Base-by-base conservation (phyloP, 2,888 invertebrate genomes). In the Heliothis peltigera region DNA sequence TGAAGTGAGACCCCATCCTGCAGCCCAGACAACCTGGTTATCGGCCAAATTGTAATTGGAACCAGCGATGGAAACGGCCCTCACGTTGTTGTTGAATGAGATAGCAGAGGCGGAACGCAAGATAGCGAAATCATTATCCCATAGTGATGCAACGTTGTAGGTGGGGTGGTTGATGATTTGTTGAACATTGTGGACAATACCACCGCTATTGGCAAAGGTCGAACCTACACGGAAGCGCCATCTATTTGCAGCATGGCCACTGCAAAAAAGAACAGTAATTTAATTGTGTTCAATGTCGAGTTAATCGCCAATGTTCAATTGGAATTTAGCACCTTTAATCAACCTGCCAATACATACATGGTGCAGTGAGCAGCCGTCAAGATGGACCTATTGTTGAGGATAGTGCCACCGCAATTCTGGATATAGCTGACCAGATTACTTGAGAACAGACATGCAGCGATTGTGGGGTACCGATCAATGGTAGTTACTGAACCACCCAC, bases 141-240 rank as follows among this genome's bases (percentile, higher is more conserved):
- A 63, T 1, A 68, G 81, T 0, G 42, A 2, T 2, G 60, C 35
- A 2, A 15, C 15, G 68, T 90, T 84, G 80, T 88, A 95, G 48
- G 76, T 69, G 0, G 88, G 82, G 69, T 95, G 92, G 17, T 79
- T 64, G 6, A 69, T 71, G 44, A 87, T 75, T 0, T 47, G 57
- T 3, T 28, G 46, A 0, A 78, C 21, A 2, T 58, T 64, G 55
- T 83, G 64, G 4, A 88, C 79, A 0, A 59, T 46, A 5, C 91
- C 91, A 0, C 89, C 90, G 44, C 84, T 87, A 68, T 81, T 88
- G 7, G 88, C 87, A 64, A 72, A 85, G 0, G 84, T 77, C 4
- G 90, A 91, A 1, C 91, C 91, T 7, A 86, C 84, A 4, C 88
- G 88, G 10, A 80, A 68, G 0, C 85, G 88, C 87, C 87, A 91